These are phyloP conservation scores for Lucinisca nassula DNA, from an alignment of 2,888 invertebrate genomes.

Conservation along the genomic window DNA sequence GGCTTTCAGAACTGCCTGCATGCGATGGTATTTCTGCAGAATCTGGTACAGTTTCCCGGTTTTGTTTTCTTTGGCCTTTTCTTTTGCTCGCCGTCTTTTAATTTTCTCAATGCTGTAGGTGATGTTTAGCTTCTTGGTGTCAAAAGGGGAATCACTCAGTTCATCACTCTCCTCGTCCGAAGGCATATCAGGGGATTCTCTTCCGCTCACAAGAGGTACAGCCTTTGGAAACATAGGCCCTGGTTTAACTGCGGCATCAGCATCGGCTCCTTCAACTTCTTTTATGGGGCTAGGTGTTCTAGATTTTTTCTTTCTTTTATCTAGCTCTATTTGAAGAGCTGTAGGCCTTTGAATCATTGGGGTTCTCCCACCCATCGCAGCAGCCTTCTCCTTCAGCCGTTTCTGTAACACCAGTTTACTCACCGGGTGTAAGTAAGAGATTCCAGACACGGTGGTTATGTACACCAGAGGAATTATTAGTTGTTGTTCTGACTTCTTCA, in stretches of 20 bases:
- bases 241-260: too few relatives aligned
- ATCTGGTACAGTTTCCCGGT: slow-evolving; percentile 9
- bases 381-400: background rate
- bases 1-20: slow-evolving; percentile 55
- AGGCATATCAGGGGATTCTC: slow-evolving; percentile 44
- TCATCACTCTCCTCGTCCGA: slow-evolving; percentile 42
- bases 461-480: slow-evolving; percentile 52
- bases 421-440: slow-evolving; percentile 53
- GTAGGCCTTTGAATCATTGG: slow-evolving; percentile 22
- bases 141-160: slow-evolving; percentile 42
- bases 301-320: background rate
- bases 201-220: slow-evolving; percentile 17
- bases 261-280: background rate
- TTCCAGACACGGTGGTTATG: slow-evolving; percentile 43
- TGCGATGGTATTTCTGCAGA: slow-evolving; percentile 54
- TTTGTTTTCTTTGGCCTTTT: background rate
- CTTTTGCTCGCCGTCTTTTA: slow-evolving; percentile 17
- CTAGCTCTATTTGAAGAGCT: slow-evolving; percentile 13
- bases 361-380: slow-evolving; percentile 1
- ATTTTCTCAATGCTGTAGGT: slow-evolving; percentile 69
- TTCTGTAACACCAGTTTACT: slow-evolving; percentile 33
- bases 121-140: slow-evolving; percentile 60
- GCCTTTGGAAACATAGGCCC: slow-evolving; percentile 42
- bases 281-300: too few relatives aligned
- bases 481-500: background rate